phyloP scores from a whole-genome alignment of 2,888 invertebrate genomes.

The Ischnus inquisitorius region DNA sequence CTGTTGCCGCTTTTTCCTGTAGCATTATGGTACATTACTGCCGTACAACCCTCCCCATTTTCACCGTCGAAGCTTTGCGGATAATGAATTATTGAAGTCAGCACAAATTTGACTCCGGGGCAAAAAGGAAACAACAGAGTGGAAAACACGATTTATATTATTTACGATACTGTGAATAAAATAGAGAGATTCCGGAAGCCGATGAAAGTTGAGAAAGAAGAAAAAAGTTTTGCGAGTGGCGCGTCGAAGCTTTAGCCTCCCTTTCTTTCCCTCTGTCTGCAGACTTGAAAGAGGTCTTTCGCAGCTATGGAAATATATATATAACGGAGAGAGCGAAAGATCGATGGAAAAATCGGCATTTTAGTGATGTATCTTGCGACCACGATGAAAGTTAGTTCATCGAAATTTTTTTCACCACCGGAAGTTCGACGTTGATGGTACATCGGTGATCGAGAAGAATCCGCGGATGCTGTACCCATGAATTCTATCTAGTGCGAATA shows the following conservation, averaged over 20 bases:
- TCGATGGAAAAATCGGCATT: conserved; percentile 45
- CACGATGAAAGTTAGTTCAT: conserved; percentile 15
- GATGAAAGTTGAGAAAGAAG: neutral
- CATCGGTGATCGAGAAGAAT: conserved; percentile 55
- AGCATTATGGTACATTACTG: neutral
- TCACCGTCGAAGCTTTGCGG: neutral
- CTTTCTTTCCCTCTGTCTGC: neutral
- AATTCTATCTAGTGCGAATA: conserved; percentile 32
- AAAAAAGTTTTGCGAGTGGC: conserved; percentile 7
- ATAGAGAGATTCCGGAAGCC: neutral
- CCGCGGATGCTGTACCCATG: conserved; percentile 25
- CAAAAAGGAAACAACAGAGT: conserved; percentile 12
- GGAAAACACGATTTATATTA: conserved; percentile 13
- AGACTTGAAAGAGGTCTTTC: too few relatives aligned
- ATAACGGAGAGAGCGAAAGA: neutral
- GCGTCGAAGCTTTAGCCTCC: conserved; percentile 19
- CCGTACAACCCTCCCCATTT: neutral
- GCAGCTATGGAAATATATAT: too few relatives aligned
- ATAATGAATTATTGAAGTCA: conserved; percentile 26
- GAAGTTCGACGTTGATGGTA: conserved; percentile 51
- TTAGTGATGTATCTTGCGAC: neutral
- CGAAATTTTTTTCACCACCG: conserved; percentile 58
- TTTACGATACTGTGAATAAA: neutral
- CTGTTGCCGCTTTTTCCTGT: conserved; percentile 25
- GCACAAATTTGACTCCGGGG: conserved; percentile 17